Base-by-base conservation (phyloP, 2,113 vertebrate genomes). In the Oncorhynchus gorbuscha region DNA sequence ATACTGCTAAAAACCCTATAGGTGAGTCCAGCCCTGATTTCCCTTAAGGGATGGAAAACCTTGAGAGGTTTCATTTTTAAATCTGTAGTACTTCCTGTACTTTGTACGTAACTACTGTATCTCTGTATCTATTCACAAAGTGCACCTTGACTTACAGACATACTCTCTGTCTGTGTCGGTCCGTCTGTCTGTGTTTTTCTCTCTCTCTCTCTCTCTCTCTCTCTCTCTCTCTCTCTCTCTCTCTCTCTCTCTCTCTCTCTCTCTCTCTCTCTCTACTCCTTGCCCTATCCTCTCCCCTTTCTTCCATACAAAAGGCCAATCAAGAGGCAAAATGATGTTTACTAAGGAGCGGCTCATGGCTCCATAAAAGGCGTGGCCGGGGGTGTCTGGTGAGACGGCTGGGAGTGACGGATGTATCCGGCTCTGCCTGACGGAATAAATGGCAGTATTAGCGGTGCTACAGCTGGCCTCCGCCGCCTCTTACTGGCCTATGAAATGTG, bases 401-500 rank as follows among this genome's bases (percentile, higher is more conserved):
- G 45, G 72, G 77, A 72, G 78, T 88, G 89, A 92, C 75, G 39
- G 82, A 91, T 89, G 58, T 79, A 72, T 39, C 69, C 69, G 4
- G 77, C 62, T 58, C 78, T 24, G 72, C 84, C 83, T 71, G 80
- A 55, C 13, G 65, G 83, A 86, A 92, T 89, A 90, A 92, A 92
- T 89, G 85, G 87, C 83, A 72, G 68, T 87, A 92, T 92, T 90
- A 91, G 85, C 76, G 71, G 75, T 72, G 80, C 77, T 79, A 68
- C 83, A 79, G 81, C 79, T 83, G 87, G 87, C 62, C 72, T 61
- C 76, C 84, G 83, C 82, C 72, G 71, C 79, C 75, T 81, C 76
- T 90, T 87, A 88, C 85, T 88, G 83, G 85, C 76, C 88, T 90
- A 86, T 92, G 86, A 92, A 92, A 91, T 85, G 76, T 89, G 84